Evolutionary conservation across 1,140 invertebrate species (phyloP).

Genomic region (Eriocheir sinensis): DNA sequence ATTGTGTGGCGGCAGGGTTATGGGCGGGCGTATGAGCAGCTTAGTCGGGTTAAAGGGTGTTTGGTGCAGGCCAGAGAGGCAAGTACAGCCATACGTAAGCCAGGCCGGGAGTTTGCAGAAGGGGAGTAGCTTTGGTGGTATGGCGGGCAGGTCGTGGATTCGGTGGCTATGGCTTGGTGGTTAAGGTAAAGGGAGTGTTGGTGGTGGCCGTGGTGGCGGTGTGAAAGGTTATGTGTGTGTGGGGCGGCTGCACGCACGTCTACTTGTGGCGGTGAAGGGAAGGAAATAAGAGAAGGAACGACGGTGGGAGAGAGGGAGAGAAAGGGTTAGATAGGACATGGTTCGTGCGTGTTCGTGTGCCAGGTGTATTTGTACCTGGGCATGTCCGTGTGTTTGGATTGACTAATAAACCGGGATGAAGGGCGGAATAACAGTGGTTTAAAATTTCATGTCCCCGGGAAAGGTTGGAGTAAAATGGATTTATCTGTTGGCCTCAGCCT

Average conservation of each 20-base stretch:
- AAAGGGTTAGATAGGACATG: not conserved
- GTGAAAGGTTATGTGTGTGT: slow-evolving; percentile 3
- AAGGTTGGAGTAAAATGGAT: too few relatives aligned
- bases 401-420: too few relatives aligned
- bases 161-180: not conserved
- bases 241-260: too few relatives aligned
- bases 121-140: not conserved
- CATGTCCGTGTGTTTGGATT: too few relatives aligned
- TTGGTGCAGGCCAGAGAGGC: not conserved
- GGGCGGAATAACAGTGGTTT: too few relatives aligned
- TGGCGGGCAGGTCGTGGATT: too few relatives aligned
- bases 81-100: not conserved
- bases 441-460: too few relatives aligned
- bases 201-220: not conserved
- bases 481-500: too few relatives aligned
- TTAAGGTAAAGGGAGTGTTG: not conserved
- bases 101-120: not conserved
- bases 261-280: not conserved
- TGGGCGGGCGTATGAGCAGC: not conserved
- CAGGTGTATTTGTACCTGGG: slow-evolving; percentile 26
- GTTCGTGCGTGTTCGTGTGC: not conserved
- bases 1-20: not conserved
- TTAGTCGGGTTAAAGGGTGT: not conserved
- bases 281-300: not conserved
- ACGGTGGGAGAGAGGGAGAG: not conserved